Base-by-base conservation (phyloP, 2,113 vertebrate genomes). In the Rattus rattus region DNA sequence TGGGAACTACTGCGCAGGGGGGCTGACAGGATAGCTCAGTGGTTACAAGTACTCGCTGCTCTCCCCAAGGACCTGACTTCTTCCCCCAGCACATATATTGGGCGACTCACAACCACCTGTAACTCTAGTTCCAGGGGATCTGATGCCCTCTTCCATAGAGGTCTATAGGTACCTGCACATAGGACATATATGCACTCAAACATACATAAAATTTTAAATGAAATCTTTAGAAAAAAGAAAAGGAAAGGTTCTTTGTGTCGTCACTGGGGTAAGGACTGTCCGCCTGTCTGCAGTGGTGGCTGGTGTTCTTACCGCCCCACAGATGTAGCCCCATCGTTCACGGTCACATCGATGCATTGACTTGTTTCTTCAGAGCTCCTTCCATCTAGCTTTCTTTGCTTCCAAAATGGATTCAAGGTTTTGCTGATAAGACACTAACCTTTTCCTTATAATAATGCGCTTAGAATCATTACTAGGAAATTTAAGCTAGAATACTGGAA, bases 401-500 rank as follows among this genome's bases (percentile, higher is more conserved):
- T 69, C 63, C 33, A 87, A 87, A 87, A 52, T 87, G 2, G 24
- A 87, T 69, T 67, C 4, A 36, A 36, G 28, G 7, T 86, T 65
- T 49, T 67, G 43, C 17, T 67, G 33, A 12, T 69, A 52, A 87
- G 43, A n/a, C 22, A 56, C 11, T 39, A 43, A 26, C 20, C 16
- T 39, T 75, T 39, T 75, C 9, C 43, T 91, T 92, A 30, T 39
- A 26, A 36, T 49, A 67, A 12, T 30, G 36, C 39, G 49, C 16
- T 86, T 22, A 63, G 86, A 93, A n/a, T 67, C 90, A 89, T 84
- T 85, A 24, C 16, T 93, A 94, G 54, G 49, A 75, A 75, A 90
- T 89, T 80, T 89, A 97, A 94, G 77, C 79, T 96, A 43, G 47
- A 92, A 36, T 94, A 36, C 94, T 86, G 90, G 59, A 94, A 90